phyloP scores from a whole-genome alignment of 2,113 vertebrate species.

The Hyla sarda region DNA sequence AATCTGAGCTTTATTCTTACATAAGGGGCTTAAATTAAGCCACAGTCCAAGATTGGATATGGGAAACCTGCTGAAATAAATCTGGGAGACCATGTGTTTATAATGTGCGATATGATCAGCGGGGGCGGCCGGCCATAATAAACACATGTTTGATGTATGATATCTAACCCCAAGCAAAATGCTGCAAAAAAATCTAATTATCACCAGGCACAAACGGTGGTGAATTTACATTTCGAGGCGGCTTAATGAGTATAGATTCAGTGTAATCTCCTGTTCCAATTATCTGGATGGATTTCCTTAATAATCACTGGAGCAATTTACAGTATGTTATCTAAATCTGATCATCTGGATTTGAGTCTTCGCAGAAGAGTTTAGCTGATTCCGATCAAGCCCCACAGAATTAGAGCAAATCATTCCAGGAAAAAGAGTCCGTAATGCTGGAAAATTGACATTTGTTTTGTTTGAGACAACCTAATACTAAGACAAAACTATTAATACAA shows the following conservation, averaged over 20 bases:
- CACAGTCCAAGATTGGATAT: conserved; percentile 33
- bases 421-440: background rate
- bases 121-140: background rate
- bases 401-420: conserved; percentile 14
- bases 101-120: background rate
- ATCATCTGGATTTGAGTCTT: conserved; percentile 25
- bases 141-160: background rate
- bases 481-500: background rate
- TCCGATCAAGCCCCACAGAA: background rate
- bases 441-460: background rate
- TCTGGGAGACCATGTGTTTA: background rate
- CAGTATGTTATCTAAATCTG: conserved; percentile 22
- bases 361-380: conserved; percentile 1
- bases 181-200: conserved; percentile 1
- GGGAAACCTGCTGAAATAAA: conserved; percentile 10
- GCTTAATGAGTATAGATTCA: background rate
- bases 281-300: conserved; percentile 15
- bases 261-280: conserved; percentile 36
- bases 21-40: conserved; percentile 51
- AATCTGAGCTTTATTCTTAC: conserved; percentile 42
- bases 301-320: conserved; percentile 4
- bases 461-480: background rate
- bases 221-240: background rate
- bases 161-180: background rate
- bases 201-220: background rate